These are phyloP conservation scores for Eurois occulta DNA, from an alignment of 2,888 invertebrate species.

Conservation along the genomic window DNA sequence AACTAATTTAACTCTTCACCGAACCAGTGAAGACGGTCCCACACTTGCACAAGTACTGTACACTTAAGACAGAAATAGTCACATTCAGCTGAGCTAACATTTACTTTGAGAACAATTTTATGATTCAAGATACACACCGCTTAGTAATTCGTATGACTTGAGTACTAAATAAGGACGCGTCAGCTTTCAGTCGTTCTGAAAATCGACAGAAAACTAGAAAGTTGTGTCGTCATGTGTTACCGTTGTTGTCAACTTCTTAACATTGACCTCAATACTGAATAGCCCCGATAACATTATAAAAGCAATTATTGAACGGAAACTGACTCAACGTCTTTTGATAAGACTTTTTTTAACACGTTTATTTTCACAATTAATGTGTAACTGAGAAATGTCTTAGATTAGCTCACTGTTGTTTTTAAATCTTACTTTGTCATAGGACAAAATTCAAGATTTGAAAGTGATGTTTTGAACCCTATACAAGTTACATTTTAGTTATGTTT, in stretches of 20 bases:
- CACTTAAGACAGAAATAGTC: constrained; percentile 42
- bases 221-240: constrained; percentile 56
- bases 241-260: constrained; percentile 49
- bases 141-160: constrained; percentile 27
- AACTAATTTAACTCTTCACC: constrained; percentile 1
- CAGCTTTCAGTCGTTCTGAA: constrained; percentile 51
- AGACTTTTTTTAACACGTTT: background rate
- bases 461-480: background rate
- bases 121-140: constrained; percentile 60
- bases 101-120: constrained; percentile 60
- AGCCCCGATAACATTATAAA: constrained; percentile 27
- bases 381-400: background rate
- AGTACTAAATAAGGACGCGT: constrained; percentile 24
- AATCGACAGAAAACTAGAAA: constrained; percentile 48
- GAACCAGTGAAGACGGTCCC: constrained; percentile 8
- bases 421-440: background rate
- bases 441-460: background rate
- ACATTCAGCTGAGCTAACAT: constrained; percentile 69
- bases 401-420: background rate
- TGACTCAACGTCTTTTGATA: constrained; percentile 12
- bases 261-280: constrained; percentile 54
- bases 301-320: constrained; percentile 26
- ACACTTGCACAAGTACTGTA: constrained; percentile 38
- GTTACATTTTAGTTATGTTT: too few species aligned
- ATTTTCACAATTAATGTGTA: background rate